Percentiles rank a stretch among this genome's conserved stretches.
These are phyloP conservation scores for Campylorhamphus procurvoides DNA, from an alignment of 2,113 vertebrate species.

Conservation along the genomic window DNA sequence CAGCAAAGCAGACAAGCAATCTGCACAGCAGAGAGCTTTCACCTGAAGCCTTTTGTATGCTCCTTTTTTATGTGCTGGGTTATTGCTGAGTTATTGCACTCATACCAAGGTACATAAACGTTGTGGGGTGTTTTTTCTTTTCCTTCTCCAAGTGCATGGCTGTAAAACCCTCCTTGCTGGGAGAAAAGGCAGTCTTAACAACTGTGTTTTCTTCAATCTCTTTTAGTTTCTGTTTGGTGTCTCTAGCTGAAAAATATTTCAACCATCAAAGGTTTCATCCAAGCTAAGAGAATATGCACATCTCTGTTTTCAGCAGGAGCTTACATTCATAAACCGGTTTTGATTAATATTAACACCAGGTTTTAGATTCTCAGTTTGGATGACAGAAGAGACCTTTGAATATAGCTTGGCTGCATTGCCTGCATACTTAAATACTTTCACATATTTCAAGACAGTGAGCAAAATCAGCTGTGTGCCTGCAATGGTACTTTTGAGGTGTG, in stretches of 20 bases:
- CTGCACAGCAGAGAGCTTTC: neutral
- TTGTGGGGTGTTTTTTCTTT: neutral
- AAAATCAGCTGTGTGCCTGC: neutral
- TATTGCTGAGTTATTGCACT: conserved; percentile 24
- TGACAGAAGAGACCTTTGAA: conserved; percentile 54
- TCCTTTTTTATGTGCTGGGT: conserved; percentile 3
- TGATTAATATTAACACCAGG: conserved; percentile 60
- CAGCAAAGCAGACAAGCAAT: conserved; percentile 10
- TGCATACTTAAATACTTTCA: conserved; percentile 46
- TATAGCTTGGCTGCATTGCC: conserved; percentile 1
- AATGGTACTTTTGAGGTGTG: neutral
- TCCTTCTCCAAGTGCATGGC: neutral
- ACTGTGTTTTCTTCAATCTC: rapidly evolving
- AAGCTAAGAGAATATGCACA: neutral
- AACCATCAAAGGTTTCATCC: neutral
- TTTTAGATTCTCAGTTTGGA: conserved; percentile 31
- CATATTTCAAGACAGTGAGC: neutral
- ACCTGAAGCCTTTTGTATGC: conserved; percentile 17
- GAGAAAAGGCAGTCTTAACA: neutral
- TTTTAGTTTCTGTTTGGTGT: conserved; percentile 8
- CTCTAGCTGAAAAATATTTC: neutral
- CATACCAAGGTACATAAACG: conserved; percentile 1
- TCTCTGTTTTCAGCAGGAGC: neutral
- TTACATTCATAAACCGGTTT: neutral
- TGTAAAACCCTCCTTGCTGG: conserved; percentile 6